Base-by-base conservation (phyloP, 2,113 vertebrate genomes). In the Festucalex cinctus region DNA sequence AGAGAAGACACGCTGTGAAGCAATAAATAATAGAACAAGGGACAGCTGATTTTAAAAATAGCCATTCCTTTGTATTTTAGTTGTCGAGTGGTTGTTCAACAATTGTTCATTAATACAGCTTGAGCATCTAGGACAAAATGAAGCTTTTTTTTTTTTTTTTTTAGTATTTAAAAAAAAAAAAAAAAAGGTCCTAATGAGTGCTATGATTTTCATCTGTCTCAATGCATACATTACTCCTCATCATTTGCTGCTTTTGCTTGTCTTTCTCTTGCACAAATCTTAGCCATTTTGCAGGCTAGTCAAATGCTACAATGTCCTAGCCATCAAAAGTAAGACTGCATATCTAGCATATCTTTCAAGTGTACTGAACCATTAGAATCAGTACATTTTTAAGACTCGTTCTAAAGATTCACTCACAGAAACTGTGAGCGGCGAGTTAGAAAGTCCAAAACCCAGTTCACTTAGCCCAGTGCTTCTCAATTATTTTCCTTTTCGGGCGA, bases 141-240 rank as follows among this genome's bases (percentile, higher is more conserved):
- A 22, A n/a, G 19, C 9, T 24, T 53, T 9, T 46, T 32, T 46
- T 19, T 16, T 24, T 53, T n/a, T n/a, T n/a, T n/a, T n/a, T n/a
- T n/a, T n/a, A n/a, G n/a, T n/a, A n/a, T n/a, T n/a, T n/a, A n/a
- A n/a, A n/a, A n/a, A n/a, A n/a, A n/a, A n/a, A n/a, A n/a, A n/a
- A 53, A 24, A 78, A 84, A 77, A 74, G 71, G 28, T 69, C 66
- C 66, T 85, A 86, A 85, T 84, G 80, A 88, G 78, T 81, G 57
- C 51, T 22, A 9, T 53, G 51, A 53, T 53, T 53, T 46, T 19
- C 43, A 19, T 16, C 43, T 24, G 3, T 53, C 51, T 24, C n/a
- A n/a, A 53, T 24, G 22, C 10, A 70, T 46, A 9, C 39, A 12
- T 41, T 41, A 46, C 6, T 17, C 43, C 43, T 46, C 43, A 46